These are phyloP conservation scores for Gerosis bhagava DNA, from an alignment of 2,888 invertebrate genomes.

Conservation along the genomic window DNA sequence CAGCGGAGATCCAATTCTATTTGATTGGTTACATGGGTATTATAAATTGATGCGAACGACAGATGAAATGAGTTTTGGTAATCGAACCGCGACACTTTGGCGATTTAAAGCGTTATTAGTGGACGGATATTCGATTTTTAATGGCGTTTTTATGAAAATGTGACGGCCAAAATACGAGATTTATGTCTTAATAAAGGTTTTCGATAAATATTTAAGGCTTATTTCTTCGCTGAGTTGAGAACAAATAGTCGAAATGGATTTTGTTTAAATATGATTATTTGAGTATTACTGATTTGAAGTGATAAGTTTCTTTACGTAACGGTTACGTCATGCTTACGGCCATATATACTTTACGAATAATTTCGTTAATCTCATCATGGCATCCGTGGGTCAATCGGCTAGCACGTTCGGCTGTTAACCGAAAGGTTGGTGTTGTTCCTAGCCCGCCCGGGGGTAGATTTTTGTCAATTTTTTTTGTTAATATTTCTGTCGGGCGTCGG, in stretches of 20 bases:
- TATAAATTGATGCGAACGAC: slow-evolving; percentile 33
- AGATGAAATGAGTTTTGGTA: slow-evolving; percentile 31
- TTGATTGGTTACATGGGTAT: slow-evolving; percentile 48
- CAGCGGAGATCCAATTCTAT: slow-evolving; percentile 40
- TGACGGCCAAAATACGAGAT: slow-evolving; percentile 33
- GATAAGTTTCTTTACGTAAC: no score
- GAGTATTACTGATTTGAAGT: no score
- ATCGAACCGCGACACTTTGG: slow-evolving; percentile 30
- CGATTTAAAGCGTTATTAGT: slow-evolving; percentile 31
- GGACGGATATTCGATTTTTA: slow-evolving; percentile 32
- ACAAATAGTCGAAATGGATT: no score
- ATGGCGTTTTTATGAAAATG: slow-evolving; percentile 40
- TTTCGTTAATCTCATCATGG: no score
- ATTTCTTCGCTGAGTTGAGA: slow-evolving; percentile 22
- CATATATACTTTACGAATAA: no score
- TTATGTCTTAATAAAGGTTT: slow-evolving; percentile 37
- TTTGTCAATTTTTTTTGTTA: no score
- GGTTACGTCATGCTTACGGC: no score
- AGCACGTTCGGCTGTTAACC: slow-evolving; percentile 99
- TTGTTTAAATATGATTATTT: slow-evolving; percentile 1
- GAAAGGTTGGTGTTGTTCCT: no score
- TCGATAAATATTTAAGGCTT: slow-evolving; percentile 24
- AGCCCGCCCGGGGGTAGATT: no score
- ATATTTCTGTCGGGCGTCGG: no score
- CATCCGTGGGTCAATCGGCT: no score